Conservation (phyloP, 2,113 vertebrate genomes). For the Chloebia gouldiae region DNA sequence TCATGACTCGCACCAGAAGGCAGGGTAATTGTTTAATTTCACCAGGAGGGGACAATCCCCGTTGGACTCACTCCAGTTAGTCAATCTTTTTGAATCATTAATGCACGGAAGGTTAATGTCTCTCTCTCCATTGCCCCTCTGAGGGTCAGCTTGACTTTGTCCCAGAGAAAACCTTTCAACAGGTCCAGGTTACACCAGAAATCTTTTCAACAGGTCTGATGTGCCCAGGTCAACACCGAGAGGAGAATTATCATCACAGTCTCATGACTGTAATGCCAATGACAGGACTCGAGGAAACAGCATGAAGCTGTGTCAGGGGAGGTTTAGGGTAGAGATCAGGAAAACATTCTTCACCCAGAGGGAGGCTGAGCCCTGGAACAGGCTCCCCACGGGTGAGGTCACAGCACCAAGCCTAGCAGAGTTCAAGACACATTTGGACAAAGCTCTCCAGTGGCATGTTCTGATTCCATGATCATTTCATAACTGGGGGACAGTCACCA, state of each 20-base stretch:
- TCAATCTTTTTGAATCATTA: background rate
- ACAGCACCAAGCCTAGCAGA: background rate
- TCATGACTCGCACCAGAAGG: rapidly evolving
- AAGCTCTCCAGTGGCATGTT: background rate
- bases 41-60: background rate
- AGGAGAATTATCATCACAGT: background rate
- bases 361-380: rapidly evolving
- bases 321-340: background rate
- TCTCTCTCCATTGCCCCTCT: background rate
- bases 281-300: background rate
- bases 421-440: too few relatives aligned
- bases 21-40: background rate
- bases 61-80: rapidly evolving
- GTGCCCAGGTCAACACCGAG: background rate
- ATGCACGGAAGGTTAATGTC: background rate
- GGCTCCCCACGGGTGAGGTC: background rate
- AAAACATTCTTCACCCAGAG: background rate
- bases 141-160: background rate
- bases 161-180: background rate
- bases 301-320: background rate
- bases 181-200: background rate
- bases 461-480: background rate
- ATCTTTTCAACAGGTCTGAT: background rate
- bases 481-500: background rate
- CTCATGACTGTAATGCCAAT: background rate